Conservation (phyloP, 1,140 invertebrate species). For the Alviniconcha marisindica region DNA sequence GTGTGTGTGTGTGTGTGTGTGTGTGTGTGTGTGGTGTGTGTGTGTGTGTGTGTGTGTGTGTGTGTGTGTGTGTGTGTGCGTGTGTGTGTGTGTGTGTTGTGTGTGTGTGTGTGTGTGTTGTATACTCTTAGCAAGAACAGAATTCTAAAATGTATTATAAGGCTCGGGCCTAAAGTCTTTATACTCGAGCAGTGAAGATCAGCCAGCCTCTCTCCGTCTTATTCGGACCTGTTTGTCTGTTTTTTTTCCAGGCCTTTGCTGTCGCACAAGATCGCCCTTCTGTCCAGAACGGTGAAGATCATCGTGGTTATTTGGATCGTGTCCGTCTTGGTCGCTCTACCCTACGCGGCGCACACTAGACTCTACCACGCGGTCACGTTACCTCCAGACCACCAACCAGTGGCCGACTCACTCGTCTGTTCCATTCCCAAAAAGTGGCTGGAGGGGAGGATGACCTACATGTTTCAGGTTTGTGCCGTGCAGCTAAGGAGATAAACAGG, state of each 20-base stretch:
- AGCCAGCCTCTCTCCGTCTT: too few species aligned
- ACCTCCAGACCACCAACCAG: conserved; percentile 52
- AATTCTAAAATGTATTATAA: neutral
- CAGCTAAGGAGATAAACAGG: too few species aligned
- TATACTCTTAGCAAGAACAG: too few species aligned
- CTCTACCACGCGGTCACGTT: conserved; percentile 61
- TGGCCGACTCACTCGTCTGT: conserved; percentile 69
- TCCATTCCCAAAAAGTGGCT: conserved; percentile 66
- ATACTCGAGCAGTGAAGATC: too few species aligned
- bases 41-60: neutral
- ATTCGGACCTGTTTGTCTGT: too few species aligned
- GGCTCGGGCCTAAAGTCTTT: neutral
- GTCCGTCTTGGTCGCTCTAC: conserved; percentile 86
- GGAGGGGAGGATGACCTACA: conserved; percentile 59
- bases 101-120: too few species aligned
- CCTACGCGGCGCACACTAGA: conserved; percentile 76
- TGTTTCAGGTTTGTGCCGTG: conserved; percentile 52
- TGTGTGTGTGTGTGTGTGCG: neutral
- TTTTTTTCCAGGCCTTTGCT: conserved; percentile 25
- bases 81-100: too few species aligned
- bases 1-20: neutral
- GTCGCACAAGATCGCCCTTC: conserved; percentile 84
- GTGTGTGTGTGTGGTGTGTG: neutral
- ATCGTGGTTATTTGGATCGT: conserved; percentile 88
- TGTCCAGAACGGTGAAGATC: conserved; percentile 86